Evolutionary conservation across 2,113 vertebrate species (phyloP).

Genomic region (Morone saxatilis): DNA sequence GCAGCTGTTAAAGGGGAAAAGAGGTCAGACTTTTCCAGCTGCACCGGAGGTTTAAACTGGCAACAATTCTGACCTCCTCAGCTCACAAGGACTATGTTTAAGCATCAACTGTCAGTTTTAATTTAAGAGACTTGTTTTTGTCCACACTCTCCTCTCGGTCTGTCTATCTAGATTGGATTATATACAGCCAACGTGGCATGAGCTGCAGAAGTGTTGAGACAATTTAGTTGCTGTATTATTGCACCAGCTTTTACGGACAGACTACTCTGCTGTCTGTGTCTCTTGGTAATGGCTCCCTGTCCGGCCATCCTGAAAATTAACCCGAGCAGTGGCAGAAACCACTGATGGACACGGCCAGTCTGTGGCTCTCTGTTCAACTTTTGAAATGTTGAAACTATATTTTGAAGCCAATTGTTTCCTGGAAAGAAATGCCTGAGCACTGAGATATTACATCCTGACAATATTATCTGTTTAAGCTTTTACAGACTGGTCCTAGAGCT

Average conservation of each 20-base stretch:
- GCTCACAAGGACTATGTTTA: background rate
- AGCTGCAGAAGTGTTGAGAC: background rate
- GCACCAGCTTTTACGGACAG: background rate
- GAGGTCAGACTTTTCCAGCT: background rate
- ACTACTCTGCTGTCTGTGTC: constrained; percentile 16
- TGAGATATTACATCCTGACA: too few species aligned
- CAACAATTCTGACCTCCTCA: background rate
- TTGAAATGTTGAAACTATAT: background rate
- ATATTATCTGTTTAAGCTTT: too few species aligned
- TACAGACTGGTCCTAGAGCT: background rate
- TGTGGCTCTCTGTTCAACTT: constrained; percentile 6
- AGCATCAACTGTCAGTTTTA: background rate
- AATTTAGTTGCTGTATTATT: background rate
- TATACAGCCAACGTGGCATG: background rate
- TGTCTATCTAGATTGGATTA: background rate
- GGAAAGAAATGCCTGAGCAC: background rate
- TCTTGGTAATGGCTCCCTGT: constrained; percentile 44
- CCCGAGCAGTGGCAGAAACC: background rate
- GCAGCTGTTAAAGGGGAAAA: background rate
- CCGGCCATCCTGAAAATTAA: constrained; percentile 13
- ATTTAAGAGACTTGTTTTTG: background rate
- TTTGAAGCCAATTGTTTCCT: constrained; percentile 9
- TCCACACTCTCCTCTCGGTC: background rate
- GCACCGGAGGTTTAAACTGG: background rate
- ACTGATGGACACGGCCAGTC: background rate